phyloP scores from a whole-genome alignment of 1,140 invertebrate genomes.

The Oryctes rhinoceros region DNA sequence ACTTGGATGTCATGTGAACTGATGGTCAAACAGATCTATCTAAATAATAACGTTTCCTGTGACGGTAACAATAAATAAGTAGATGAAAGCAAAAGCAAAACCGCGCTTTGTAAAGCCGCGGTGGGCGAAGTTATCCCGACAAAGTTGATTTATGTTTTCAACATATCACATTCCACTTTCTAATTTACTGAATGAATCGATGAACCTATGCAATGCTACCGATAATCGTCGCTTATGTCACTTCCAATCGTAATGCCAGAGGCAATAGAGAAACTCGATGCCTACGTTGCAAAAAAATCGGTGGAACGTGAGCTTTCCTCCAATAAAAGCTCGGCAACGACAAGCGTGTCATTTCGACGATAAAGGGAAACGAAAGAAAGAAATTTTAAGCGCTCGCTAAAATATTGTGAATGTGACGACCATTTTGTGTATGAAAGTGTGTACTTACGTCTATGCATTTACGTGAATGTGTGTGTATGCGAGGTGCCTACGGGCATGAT shows the following conservation, averaged over 20 bases:
- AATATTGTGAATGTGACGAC: constrained; percentile 52
- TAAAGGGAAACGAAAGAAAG: constrained; percentile 39
- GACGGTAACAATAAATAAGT: no score
- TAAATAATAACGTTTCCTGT: no score
- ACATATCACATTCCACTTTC: no score
- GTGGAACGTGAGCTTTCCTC: neutral
- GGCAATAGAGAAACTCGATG: neutral
- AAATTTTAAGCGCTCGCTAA: constrained; percentile 37
- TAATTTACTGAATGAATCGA: no score
- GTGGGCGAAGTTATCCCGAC: no score
- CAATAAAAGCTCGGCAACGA: neutral
- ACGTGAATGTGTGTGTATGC: constrained; percentile 34
- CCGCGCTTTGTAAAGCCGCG: no score
- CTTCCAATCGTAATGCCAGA: neutral
- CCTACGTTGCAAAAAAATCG: neutral
- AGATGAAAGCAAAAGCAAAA: no score
- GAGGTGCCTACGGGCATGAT: constrained; percentile 48
- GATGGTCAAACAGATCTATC: no score
- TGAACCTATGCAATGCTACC: neutral
- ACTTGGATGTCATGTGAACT: no score
- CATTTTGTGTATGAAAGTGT: constrained; percentile 52
- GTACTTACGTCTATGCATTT: constrained; percentile 38
- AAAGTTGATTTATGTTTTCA: no score
- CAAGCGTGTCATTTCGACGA: constrained; percentile 37
- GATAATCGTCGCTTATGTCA: constrained; percentile 4